Evolutionary conservation across 1,140 invertebrate species (phyloP), one percentile per base, ranked within the genome.

Genomic region (Phymorhynchus buccinoides): DNA sequence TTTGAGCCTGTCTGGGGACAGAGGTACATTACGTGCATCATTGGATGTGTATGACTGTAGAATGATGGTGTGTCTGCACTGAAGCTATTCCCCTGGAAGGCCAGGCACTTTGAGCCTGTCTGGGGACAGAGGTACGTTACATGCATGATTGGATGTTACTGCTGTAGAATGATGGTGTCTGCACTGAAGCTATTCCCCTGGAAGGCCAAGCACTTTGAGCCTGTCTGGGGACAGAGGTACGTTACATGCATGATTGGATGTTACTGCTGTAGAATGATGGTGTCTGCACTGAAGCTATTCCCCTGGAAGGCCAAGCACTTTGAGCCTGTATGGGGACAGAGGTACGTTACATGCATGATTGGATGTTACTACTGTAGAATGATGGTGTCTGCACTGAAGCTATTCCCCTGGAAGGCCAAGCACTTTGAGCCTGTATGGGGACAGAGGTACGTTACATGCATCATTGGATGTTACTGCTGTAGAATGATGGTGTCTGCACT

Each of bases 161-260:
- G n/a, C n/a, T n/a, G n/a, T n/a, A n/a, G n/a, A n/a, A n/a, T n/a
- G n/a, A n/a, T n/a, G n/a, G n/a, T n/a, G n/a, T n/a, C 41, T 48
- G 27, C 35, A 35, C 16, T 66, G 89, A 98, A 97, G 94, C 94
- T 99, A 77, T 98, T 99, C 94, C 97, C 97, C 1, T 99, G 98
- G 98, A 99, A 99, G 94, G 94, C 97, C 85, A 98, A 98, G 93
- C 97, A 99, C 94, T 98, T 98, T 94, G 98, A 99, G 93, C 97
- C 97, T 41, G 96, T 98, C 88, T 99, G 97, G 97, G 97, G 98
- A 84, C 96, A 97, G 91, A 97, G 96, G 92, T 95, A 87, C 87
- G 90, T 89, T 56, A n/a, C 41, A 42, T 86, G 85, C 1, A 52
- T 42, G 32, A 18, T 32, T 4, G 2, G 30, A 27, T 75, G 71